Conservation (phyloP, 1,140 invertebrate species). For the Heliothis subflexa region DNA sequence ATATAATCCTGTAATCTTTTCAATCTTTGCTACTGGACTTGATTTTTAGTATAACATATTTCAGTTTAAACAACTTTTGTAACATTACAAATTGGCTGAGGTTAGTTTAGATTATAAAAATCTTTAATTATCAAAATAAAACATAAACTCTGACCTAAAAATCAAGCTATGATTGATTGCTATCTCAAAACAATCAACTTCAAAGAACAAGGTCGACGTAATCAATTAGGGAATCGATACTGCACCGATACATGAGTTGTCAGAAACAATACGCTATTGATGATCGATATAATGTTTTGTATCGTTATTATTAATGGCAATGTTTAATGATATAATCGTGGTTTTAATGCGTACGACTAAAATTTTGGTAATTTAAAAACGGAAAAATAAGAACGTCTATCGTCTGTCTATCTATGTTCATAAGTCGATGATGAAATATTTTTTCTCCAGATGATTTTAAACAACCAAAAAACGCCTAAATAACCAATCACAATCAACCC, state of each 20-base stretch:
- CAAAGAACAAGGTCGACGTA: slow-evolving; percentile 53
- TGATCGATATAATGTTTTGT: slow-evolving; percentile 58
- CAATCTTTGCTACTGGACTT: too few relatives aligned
- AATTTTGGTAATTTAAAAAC: too few relatives aligned
- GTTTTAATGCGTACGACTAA: neutral
- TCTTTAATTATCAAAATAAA: slow-evolving; percentile 1
- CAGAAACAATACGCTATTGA: slow-evolving; percentile 62
- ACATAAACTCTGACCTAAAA: slow-evolving; percentile 12
- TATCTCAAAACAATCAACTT: slow-evolving; percentile 58
- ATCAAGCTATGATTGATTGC: slow-evolving; percentile 59
- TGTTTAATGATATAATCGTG: slow-evolving; percentile 26
- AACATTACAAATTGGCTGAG: neutral
- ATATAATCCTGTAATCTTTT: too few relatives aligned
- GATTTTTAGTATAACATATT: too few relatives aligned
- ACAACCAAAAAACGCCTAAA: neutral
- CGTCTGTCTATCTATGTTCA: neutral
- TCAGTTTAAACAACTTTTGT: too few relatives aligned
- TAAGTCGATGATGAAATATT: too few relatives aligned
- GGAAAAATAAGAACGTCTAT: neutral
- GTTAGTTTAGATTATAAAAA: slow-evolving; percentile 5
- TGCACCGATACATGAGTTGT: slow-evolving; percentile 60
- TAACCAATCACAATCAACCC: slow-evolving; percentile 16
- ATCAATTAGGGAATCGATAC: slow-evolving; percentile 62
- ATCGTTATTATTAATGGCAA: slow-evolving; percentile 25
- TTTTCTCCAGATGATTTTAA: too few relatives aligned